These are phyloP conservation scores for Suncus etruscus DNA, from an alignment of 2,113 vertebrate species.

Conservation along the genomic window DNA sequence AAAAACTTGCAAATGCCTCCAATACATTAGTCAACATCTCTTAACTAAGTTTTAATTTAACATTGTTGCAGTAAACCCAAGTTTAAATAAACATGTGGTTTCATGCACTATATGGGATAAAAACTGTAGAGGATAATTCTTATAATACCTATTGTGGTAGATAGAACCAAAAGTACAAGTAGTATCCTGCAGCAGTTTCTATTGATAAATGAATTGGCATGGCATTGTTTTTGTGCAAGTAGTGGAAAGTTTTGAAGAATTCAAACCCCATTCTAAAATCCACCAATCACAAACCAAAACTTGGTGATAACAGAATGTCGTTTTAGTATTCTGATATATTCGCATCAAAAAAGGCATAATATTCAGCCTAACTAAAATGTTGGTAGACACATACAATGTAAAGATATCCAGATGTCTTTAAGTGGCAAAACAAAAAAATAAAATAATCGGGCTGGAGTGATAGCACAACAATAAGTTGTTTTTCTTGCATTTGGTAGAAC, in stretches of 20 bases:
- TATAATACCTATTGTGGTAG: background rate
- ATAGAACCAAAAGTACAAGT: background rate
- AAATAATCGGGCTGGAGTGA: background rate
- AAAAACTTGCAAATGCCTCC: background rate
- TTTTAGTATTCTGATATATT: background rate
- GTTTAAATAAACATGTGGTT: background rate
- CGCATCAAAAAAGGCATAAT: background rate
- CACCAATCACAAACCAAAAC: background rate
- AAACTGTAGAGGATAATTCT: background rate
- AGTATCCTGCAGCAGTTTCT: background rate
- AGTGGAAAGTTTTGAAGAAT: background rate
- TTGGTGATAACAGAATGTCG: background rate
- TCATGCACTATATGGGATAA: background rate
- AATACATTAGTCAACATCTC: background rate
- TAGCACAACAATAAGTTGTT: too few species aligned
- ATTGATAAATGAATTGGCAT: background rate
- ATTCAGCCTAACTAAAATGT: background rate
- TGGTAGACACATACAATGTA: background rate
- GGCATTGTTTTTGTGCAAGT: background rate
- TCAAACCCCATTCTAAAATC: background rate
- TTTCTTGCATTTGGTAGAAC: too few species aligned
- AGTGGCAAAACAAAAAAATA: background rate
- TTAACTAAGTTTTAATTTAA: slow-evolving; percentile 2
- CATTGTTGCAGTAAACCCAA: background rate
- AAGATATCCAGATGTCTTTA: background rate